phyloP scores from a whole-genome alignment of 1,140 invertebrate species.

The Drosophila sp. region DNA sequence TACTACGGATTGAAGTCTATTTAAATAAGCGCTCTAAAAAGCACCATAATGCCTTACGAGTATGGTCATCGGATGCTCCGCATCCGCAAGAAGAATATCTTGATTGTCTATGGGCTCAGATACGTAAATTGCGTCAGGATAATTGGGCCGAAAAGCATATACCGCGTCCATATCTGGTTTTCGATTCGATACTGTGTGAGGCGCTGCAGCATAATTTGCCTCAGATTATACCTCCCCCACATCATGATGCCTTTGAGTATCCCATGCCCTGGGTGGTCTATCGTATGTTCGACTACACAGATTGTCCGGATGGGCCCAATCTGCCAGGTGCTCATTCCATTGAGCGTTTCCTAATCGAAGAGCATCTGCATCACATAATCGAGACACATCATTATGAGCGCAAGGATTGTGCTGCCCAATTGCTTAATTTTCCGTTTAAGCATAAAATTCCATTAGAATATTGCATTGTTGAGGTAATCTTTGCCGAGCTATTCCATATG shows the following conservation, averaged over 20 bases:
- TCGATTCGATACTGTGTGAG: constrained; percentile 97
- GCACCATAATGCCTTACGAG: constrained; percentile 94
- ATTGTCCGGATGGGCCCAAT: constrained; percentile 96
- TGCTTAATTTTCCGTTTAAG: constrained; percentile 97
- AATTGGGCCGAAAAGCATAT: constrained; percentile 99
- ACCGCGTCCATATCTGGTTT: constrained; percentile 96
- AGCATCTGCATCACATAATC: constrained; percentile 97
- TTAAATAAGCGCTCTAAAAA: constrained; percentile 96
- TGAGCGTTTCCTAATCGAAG: constrained; percentile 98
- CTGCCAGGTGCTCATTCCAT: constrained; percentile 98
- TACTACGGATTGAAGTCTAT: constrained; percentile 97
- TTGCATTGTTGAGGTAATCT: constrained; percentile 98
- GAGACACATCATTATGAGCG: constrained; percentile 94
- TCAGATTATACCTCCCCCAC: constrained; percentile 93
- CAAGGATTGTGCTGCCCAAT: constrained; percentile 96
- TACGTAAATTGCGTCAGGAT: constrained; percentile 94
- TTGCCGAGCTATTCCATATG: constrained; percentile 96
- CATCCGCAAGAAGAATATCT: constrained; percentile 99
- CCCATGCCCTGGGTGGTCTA: constrained; percentile 96
- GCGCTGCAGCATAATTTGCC: constrained; percentile 98
- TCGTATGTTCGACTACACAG: constrained; percentile 99
- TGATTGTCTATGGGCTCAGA: constrained; percentile 98
- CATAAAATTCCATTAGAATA: constrained; percentile 98
- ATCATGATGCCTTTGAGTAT: constrained; percentile 94
- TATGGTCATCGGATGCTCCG: constrained; percentile 95